phyloP scores from a whole-genome alignment of 1,140 invertebrate species.

The Neocloeon triangulifer region DNA sequence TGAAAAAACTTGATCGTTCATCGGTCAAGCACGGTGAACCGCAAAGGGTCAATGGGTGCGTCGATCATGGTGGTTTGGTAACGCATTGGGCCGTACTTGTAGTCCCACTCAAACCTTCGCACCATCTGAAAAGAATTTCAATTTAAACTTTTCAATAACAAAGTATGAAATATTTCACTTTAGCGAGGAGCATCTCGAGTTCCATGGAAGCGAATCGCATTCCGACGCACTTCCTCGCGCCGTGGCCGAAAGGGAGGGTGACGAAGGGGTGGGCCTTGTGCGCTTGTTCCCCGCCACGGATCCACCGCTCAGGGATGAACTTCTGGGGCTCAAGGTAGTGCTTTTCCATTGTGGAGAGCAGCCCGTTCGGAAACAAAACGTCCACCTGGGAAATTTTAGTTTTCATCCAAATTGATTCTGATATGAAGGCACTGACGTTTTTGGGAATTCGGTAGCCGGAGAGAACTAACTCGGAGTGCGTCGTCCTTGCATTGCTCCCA shows the following conservation, averaged over 20 bases:
- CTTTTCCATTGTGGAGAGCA: conserved; percentile 15
- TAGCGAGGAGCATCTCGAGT: conserved; percentile 10
- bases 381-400: conserved; percentile 15
- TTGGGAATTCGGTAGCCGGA: conserved; percentile 32
- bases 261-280: conserved; percentile 11
- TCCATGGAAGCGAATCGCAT: conserved; percentile 16
- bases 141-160: too few species aligned
- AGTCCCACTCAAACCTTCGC: background rate
- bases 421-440: conserved; percentile 31
- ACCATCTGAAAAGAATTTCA: background rate
- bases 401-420: too few species aligned
- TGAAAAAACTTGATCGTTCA: too few species aligned
- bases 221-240: conserved; percentile 19
- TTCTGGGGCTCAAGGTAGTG: conserved; percentile 20
- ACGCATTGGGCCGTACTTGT: background rate
- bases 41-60: background rate
- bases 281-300: conserved; percentile 14
- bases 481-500: conserved; percentile 21
- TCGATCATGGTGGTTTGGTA: background rate
- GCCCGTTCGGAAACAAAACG: conserved; percentile 20
- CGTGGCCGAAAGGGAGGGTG: conserved; percentile 18
- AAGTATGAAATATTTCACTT: too few species aligned
- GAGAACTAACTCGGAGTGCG: conserved; percentile 25
- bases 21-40: background rate
- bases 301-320: conserved; percentile 24